These are phyloP conservation scores for Apamea sordens DNA, from an alignment of 2,888 invertebrate genomes.

Conservation along the genomic window DNA sequence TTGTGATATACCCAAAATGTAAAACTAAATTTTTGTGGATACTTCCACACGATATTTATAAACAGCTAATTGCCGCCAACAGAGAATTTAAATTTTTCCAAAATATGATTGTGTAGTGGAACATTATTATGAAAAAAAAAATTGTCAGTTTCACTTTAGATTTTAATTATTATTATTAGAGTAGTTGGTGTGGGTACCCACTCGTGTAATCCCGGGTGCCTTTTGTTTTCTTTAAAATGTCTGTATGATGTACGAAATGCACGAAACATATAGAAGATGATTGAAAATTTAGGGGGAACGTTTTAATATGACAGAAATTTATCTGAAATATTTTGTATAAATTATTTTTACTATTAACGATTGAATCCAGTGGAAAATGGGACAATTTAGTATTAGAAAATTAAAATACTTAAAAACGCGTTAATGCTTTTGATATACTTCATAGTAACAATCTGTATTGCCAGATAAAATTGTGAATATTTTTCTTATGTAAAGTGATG, in stretches of 20 bases:
- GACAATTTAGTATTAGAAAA: conserved; percentile 88
- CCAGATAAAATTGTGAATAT: conserved; percentile 91
- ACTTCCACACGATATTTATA: conserved; percentile 60
- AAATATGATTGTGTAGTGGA: conserved; percentile 78
- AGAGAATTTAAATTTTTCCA: conserved; percentile 74
- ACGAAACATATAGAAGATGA: conserved; percentile 96
- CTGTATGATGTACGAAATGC: conserved; percentile 97
- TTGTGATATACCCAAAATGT: conserved; percentile 48
- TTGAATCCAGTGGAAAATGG: conserved; percentile 87
- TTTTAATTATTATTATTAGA: conserved; percentile 89
- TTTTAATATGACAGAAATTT: conserved; percentile 81
- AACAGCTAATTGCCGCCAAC: conserved; percentile 69
- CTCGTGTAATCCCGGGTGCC: conserved; percentile 89
- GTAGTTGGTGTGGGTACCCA: conserved; percentile 90
- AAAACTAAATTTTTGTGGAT: conserved; percentile 33
- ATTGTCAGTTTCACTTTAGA: conserved; percentile 83
- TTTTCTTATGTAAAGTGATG: conserved; percentile 88
- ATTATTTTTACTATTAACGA: conserved; percentile 87
- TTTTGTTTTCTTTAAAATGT: conserved; percentile 88
- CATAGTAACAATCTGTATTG: conserved; percentile 89
- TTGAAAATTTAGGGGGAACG: conserved; percentile 83
- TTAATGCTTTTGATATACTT: conserved; percentile 87
- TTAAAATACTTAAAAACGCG: conserved; percentile 79
- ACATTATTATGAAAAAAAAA: conserved; percentile 70
- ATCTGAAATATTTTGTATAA: conserved; percentile 87